A percentile compares a stretch with the other conserved stretches of the same genome.
Conservation (phyloP, 2,888 invertebrate species). For the Biston betularia region DNA sequence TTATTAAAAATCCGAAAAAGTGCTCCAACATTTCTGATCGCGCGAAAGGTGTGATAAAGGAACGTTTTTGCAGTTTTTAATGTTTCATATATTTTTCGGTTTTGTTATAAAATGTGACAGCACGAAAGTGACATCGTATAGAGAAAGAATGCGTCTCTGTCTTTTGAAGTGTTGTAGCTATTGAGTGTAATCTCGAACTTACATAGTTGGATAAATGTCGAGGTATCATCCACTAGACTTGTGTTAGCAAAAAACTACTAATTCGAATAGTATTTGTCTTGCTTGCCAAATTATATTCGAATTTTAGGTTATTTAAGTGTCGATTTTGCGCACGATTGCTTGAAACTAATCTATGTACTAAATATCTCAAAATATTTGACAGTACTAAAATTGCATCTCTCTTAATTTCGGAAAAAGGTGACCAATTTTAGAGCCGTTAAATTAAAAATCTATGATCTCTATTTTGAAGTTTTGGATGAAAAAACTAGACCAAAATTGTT, state of each 20-base stretch:
- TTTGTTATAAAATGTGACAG: constrained; percentile 15
- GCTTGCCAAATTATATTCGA: background rate
- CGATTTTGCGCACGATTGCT: constrained; percentile 1
- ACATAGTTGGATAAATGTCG: constrained; percentile 20
- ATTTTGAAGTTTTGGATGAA: too few relatives aligned
- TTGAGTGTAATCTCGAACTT: constrained; percentile 21
- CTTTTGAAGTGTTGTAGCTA: constrained; percentile 20
- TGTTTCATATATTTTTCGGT: background rate
- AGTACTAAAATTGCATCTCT: too few relatives aligned
- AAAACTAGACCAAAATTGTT: too few relatives aligned
- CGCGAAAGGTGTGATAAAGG: constrained; percentile 5
- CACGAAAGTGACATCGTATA: background rate
- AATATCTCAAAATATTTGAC: background rate
- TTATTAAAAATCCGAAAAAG: background rate
- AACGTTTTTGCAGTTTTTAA: constrained; percentile 11
- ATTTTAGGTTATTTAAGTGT: background rate
- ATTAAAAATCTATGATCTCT: too few relatives aligned
- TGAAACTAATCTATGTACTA: background rate
- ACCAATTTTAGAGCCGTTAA: too few relatives aligned
- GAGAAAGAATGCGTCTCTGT: constrained; percentile 11
- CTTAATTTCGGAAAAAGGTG: too few relatives aligned
- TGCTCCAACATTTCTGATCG: constrained; percentile 5
- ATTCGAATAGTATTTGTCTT: background rate
- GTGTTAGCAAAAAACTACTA: constrained; percentile 2
- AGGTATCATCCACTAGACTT: constrained; percentile 21